Base-by-base conservation (phyloP, 2,888 invertebrate species). In the Mellilla xanthometata region DNA sequence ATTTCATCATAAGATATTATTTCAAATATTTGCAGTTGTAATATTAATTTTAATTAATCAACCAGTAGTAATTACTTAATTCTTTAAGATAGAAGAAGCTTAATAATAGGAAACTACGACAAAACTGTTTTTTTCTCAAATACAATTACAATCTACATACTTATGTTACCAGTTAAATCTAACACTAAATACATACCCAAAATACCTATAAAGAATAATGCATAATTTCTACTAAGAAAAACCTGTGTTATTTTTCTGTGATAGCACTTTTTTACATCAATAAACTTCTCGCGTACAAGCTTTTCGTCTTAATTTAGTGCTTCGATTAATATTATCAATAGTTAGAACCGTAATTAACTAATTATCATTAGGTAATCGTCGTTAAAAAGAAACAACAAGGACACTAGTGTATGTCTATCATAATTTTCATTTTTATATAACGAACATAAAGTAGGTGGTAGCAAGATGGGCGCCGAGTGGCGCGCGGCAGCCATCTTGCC, bases 291-390 rank as follows among this genome's bases (percentile, higher is more conserved):
- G 82, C 86, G 71, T 86, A 86, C 84, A 87, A 86, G 85, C 83
- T 79, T 86, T 72, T 81, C 77, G 77, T 81, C 85, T 86, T 85
- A 86, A 70, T 81, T 84, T 81, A 85, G 81, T 84, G 83, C 68
- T 84, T 79, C 78, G 71, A 76, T 87, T 88, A 86, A 80, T 83
- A 53, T 50, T 58, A 85, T 86, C 87, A 90, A 81, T 87, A 81
- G 84, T 90, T 90, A 82, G 76, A 89, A 90, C 90, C 90, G 90
- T 90, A 90, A 90, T 90, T 90, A 90, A 90, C 90, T 90, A 90
- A 90, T 90, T 90, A 90, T 89, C 86, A 86, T 87, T 87, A 89
- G 82, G 82, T 85, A 76, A 74, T 78, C 64, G 71, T 78, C 69
- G 52, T 56, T 50, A 65, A 75, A 72, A 82, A 78, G 78, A 83